Percentiles rank a stretch among this genome's conserved stretches.
These are phyloP conservation scores for Cardiocondyla obscurior DNA, from an alignment of 1,140 invertebrate genomes.

Conservation along the genomic window DNA sequence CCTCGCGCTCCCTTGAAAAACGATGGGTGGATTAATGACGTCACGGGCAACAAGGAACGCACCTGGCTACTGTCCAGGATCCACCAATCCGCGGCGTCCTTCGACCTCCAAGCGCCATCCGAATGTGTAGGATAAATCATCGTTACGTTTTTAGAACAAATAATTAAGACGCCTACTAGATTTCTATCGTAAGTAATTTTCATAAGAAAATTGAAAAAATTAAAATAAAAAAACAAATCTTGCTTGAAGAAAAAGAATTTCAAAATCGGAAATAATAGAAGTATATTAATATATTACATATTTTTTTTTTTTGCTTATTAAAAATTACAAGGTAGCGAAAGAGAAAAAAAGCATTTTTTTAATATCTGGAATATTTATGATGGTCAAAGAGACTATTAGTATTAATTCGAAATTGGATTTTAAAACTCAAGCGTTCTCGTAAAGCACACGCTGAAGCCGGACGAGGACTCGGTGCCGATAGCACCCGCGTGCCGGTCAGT, in stretches of 20 bases:
- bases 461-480: neutral
- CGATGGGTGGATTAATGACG: slow-evolving; percentile 83
- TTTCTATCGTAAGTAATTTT: neutral
- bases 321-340: neutral
- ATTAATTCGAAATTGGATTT: neutral
- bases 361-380: neutral
- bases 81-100: slow-evolving; percentile 72
- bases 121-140: slow-evolving; percentile 37
- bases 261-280: neutral
- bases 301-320: neutral
- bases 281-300: neutral
- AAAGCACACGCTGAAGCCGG: neutral
- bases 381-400: neutral
- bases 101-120: slow-evolving; percentile 47
- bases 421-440: neutral
- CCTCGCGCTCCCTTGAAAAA: slow-evolving; percentile 77
- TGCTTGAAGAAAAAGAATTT: neutral
- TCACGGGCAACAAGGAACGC: slow-evolving; percentile 76
- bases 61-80: slow-evolving; percentile 79
- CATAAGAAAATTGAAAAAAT: neutral
- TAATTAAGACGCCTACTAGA: slow-evolving; percentile 1
- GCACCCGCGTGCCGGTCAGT: neutral
- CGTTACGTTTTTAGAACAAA: slow-evolving; percentile 57
- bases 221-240: slow-evolving; percentile 1
- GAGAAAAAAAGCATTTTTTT: too few relatives aligned